Base-by-base conservation (phyloP, 2,113 vertebrate species). In the Hyperopisus bebe region DNA sequence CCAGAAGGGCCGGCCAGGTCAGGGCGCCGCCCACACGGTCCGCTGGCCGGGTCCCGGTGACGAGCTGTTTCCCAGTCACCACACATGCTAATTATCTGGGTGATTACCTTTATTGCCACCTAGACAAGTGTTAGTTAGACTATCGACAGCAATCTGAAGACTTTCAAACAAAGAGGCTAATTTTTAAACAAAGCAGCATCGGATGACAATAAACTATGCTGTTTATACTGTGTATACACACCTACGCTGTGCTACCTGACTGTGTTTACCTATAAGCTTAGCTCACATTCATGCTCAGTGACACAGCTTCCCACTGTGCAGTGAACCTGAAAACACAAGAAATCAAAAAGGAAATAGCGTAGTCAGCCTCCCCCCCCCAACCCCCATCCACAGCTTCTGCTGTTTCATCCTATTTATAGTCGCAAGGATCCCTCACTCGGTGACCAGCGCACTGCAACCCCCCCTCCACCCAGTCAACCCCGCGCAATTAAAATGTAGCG, bases 401-500 rank as follows among this genome's bases (percentile, higher is more conserved):
- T 89, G 89, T 88, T 91, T 91, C 90, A 90, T 82, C 90, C 91
- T 91, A 91, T 89, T 92, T 91, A 90, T 89, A 91, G 89, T 51
- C 88, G 90, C 85, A 88, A 88, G 88, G 90, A 86, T 62, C 85
- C 88, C 88, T 31, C 84, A 86, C 84, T 87, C 83, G 48, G 51
- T 48, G 58, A 83, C 90, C 89, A 90, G 53, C 19, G 15, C 50
- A 19, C 50, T 51, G 50, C 50, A 17, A 51, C 94, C 90, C 91
- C 90, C 91, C 88, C 88, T 24, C 51, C 94, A 6, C 17, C 53
- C 53, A 55, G 93, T 86, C 92, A 93, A 44, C 74, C 74, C 88
- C 92, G 90, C 91, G 86, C 95, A 97, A 97, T 97, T 96, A 96
- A 95, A 95, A 94, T 92, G 90, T 92, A 95, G 91, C 95, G 95